A percentile compares a stretch with the other conserved stretches of the same genome.
Conservation (phyloP, 2,113 vertebrate genomes). For the Poecilia latipinna region DNA sequence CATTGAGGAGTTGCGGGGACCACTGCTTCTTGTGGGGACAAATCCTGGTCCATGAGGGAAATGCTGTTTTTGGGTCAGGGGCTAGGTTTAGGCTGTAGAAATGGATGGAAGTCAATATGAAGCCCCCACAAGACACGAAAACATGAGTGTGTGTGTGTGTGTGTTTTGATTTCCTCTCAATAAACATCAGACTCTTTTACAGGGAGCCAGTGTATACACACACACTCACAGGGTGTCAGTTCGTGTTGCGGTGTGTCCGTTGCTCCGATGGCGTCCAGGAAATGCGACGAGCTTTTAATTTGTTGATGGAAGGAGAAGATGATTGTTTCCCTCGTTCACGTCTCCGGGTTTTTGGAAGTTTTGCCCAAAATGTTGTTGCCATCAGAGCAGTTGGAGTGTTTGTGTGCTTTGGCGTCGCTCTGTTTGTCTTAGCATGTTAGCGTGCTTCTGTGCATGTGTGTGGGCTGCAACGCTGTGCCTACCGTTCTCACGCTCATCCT, state of each 20-base stretch:
- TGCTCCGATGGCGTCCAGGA: slow-evolving; percentile 71
- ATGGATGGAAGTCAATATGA: too few species aligned
- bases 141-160: slow-evolving; percentile 28
- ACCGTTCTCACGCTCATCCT: slow-evolving; percentile 51
- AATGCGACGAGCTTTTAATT: slow-evolving; percentile 69
- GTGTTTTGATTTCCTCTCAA: slow-evolving; percentile 72
- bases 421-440: slow-evolving; percentile 26
- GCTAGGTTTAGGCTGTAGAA: too few species aligned
- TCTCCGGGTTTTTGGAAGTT: slow-evolving; percentile 9
- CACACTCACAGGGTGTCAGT: slow-evolving; percentile 33
- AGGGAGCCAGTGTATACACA: slow-evolving; percentile 41
- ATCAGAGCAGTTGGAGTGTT: slow-evolving; percentile 23
- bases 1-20: too few species aligned
- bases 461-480: slow-evolving; percentile 17
- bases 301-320: slow-evolving; percentile 61
- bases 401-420: slow-evolving; percentile 14
- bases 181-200: slow-evolving; percentile 69
- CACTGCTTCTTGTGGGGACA: too few species aligned
- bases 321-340: slow-evolving; percentile 22
- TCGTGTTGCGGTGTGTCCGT: slow-evolving; percentile 57
- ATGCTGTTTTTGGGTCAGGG: too few species aligned
- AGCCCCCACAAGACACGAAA: too few species aligned
- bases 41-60: background rate
- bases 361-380: slow-evolving; percentile 13
- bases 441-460: slow-evolving; percentile 28